These are phyloP conservation scores for Hyposoter didymator DNA, from an alignment of 2,888 invertebrate species.

Conservation along the genomic window DNA sequence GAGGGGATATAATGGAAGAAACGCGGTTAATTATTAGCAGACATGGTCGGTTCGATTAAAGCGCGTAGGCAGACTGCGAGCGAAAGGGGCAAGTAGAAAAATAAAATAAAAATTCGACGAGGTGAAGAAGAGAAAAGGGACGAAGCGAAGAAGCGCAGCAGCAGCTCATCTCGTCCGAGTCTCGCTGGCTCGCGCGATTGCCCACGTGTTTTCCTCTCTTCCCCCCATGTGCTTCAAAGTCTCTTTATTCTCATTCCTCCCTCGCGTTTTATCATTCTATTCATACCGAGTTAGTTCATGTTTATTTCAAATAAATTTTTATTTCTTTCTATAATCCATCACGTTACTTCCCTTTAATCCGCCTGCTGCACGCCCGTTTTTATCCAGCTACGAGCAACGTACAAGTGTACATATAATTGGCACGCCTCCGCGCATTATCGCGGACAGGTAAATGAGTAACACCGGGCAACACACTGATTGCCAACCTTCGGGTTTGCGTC, in stretches of 20 bases:
- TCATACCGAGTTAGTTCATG: conserved; percentile 19
- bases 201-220: conserved; percentile 48
- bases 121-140: conserved; percentile 26
- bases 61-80: conserved; percentile 64
- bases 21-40: conserved; percentile 68
- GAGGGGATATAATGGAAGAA: conserved; percentile 17
- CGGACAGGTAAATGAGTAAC: conserved; percentile 68
- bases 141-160: conserved; percentile 3
- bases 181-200: conserved; percentile 31
- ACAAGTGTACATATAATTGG: conserved; percentile 38
- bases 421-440: conserved; percentile 64
- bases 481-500: conserved; percentile 34
- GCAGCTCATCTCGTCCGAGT: conserved; percentile 2
- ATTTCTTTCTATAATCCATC: conserved; percentile 3
- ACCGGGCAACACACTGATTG: conserved; percentile 62
- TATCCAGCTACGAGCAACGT: conserved; percentile 8
- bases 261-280: conserved; percentile 42
- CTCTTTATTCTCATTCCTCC: conserved; percentile 24
- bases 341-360: conserved; percentile 57
- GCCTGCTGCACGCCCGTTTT: conserved; percentile 14
- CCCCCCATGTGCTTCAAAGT: conserved; percentile 47
- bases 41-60: conserved; percentile 67
- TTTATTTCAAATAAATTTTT: neutral
- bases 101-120: conserved; percentile 17
- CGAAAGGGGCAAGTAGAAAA: conserved; percentile 30